Conservation (phyloP, 2,888 invertebrate genomes). For the Limnephilus rhombicus region DNA sequence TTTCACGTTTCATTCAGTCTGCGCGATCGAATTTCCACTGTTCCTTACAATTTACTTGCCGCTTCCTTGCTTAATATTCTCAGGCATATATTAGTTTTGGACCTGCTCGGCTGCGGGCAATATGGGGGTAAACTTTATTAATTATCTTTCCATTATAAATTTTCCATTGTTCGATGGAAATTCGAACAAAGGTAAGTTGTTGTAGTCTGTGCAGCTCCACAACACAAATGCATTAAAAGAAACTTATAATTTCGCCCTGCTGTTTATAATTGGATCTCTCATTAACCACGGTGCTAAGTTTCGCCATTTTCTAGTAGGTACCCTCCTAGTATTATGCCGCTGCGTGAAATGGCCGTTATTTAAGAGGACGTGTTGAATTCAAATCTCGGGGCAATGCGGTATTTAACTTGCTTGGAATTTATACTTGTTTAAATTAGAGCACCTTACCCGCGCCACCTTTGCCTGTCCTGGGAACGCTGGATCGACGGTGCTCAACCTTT, state of each 20-base stretch:
- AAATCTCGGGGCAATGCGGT: conserved; percentile 34
- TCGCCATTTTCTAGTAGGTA: background rate
- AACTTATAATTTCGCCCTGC: background rate
- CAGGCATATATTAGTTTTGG: background rate
- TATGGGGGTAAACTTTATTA: background rate
- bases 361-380: conserved; percentile 22
- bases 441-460: background rate
- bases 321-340: no score
- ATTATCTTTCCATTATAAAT: background rate
- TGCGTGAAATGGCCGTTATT: conserved; percentile 21
- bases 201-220: conserved; percentile 12
- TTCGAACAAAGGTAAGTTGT: background rate
- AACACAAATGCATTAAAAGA: conserved; percentile 31
- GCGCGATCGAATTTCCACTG: background rate
- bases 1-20: background rate
- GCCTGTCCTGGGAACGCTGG: background rate
- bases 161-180: conserved; percentile 16
- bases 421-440: conserved; percentile 39
- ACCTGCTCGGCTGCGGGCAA: background rate
- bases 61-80: background rate
- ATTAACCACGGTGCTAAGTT: conserved; percentile 31
- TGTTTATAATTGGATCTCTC: conserved; percentile 25
- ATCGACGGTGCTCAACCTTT: background rate
- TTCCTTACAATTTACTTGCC: background rate
- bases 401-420: conserved; percentile 41